Percentiles rank a stretch among this genome's conserved stretches.
phyloP scores from a whole-genome alignment of 2,888 invertebrate genomes.

The Epirrhoe alternata region DNA sequence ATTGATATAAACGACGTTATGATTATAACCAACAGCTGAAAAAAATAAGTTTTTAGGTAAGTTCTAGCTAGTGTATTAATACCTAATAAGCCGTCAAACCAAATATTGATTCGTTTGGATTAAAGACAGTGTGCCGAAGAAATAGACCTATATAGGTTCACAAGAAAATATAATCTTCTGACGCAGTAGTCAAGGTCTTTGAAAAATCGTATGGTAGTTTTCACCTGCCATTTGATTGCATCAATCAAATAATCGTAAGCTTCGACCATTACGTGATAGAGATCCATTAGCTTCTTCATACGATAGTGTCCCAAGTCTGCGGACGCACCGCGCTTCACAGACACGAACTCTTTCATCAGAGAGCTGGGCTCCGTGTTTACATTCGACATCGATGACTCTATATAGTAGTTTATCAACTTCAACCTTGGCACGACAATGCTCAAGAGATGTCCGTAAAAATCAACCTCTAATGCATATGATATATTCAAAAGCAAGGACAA shows the following conservation, averaged over 20 bases:
- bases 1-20: conserved; percentile 56
- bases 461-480: conserved; percentile 54
- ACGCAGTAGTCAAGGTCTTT: too few relatives aligned
- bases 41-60: conserved; percentile 24
- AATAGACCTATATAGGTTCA: too few relatives aligned
- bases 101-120: too few relatives aligned
- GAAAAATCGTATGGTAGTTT: not conserved
- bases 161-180: too few relatives aligned
- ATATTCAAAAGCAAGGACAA: conserved; percentile 46
- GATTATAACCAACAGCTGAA: conserved; percentile 64
- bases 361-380: conserved; percentile 40
- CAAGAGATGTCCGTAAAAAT: conserved; percentile 63
- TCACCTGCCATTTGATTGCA: conserved; percentile 72
- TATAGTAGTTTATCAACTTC: conserved; percentile 59
- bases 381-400: conserved; percentile 56
- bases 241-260: conserved; percentile 62
- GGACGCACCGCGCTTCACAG: conserved; percentile 44
- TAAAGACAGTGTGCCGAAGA: too few relatives aligned
- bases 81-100: too few relatives aligned
- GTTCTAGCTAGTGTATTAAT: not conserved
- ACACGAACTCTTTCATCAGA: conserved; percentile 48
- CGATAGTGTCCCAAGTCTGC: conserved; percentile 42
- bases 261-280: conserved; percentile 62
- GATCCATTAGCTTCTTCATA: conserved; percentile 63
- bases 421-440: conserved; percentile 60